phyloP scores from a whole-genome alignment of 2,888 invertebrate species.

The Polydrusus cervinus region DNA sequence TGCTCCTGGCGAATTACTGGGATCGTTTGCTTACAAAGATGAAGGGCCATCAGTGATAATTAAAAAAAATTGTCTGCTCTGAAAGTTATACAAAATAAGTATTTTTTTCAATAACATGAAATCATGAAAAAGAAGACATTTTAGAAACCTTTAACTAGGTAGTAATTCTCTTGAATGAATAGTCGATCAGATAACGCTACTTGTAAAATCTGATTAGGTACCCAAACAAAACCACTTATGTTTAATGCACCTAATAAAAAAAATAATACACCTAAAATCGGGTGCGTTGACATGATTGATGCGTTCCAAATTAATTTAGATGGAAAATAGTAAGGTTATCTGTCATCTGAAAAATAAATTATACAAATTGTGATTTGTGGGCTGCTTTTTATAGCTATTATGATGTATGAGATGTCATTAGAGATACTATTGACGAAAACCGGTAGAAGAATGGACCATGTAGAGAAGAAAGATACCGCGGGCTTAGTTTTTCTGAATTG shows the following conservation, averaged over 20 bases:
- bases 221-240: slow-evolving; percentile 37
- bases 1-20: too few relatives aligned
- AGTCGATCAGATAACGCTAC: slow-evolving; percentile 5
- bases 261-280: slow-evolving; percentile 42
- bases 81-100: too few relatives aligned
- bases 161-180: slow-evolving; percentile 16
- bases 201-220: slow-evolving; percentile 12
- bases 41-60: too few relatives aligned
- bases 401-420: slow-evolving; percentile 56
- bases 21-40: too few relatives aligned
- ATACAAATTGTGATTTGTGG: slow-evolving; percentile 53
- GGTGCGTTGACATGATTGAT: slow-evolving; percentile 54
- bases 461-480: slow-evolving; percentile 25
- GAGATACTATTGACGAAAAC: slow-evolving; percentile 50
- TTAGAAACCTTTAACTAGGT: not conserved
- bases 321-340: slow-evolving; percentile 54
- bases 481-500: slow-evolving; percentile 39
- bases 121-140: too few relatives aligned
- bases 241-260: slow-evolving; percentile 46
- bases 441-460: slow-evolving; percentile 42
- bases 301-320: slow-evolving; percentile 54
- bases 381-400: slow-evolving; percentile 47
- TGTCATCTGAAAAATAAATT: slow-evolving; percentile 55
- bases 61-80: too few relatives aligned
- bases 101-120: too few relatives aligned